Base-by-base conservation (phyloP, 2,797 vertebrate species). In the Tokudaia tokunoshimensis region DNA sequence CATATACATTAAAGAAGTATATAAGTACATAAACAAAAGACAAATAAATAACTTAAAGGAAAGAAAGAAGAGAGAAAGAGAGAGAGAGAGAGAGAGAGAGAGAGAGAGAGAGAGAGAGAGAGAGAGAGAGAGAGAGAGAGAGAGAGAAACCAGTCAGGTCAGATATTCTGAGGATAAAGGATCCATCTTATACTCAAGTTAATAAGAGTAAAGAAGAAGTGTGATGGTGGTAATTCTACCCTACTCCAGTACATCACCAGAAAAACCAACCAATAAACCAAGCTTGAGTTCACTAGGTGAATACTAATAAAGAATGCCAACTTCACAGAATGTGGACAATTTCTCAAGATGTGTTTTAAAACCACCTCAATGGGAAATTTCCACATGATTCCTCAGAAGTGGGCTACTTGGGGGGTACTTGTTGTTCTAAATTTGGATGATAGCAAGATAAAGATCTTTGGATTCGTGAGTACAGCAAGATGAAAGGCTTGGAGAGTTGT, bases 261-360 rank as follows among this genome's bases (percentile, higher is more conserved):
- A 11, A 34, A 79, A 63, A 15, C 24, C 34, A 31, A 31, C 5
- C 41, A 50, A 84, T 83, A 50, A 86, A 47, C 20, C 13, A 70
- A 41, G 50, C 20, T 37, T 61, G 24, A 57, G 37, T 80, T 79
- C 63, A 63, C 92, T 88, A 91, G 47, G 55, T 24, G 2, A 94
- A 10, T 72, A 2, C 50, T 83, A 65, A n/a, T 20, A 59, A 74
- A 87, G 26, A 94, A 63, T 1, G 67, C 1, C n/a, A 63, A 3
- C 15, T 29, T 65, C 10, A 91, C 44, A 91, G 92, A 22, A 52
- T 37, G 14, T 37, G 29, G 37, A 37, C 34, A 89, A 37, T 3
- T 52, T 94, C n/a, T 81, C 47, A 78, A 74, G 84, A 85, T 82
- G 41, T 44, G 9, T 44, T 81, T 84, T 76, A 91, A 59, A 95